phyloP scores from a whole-genome alignment of 2,113 vertebrate species.

The Turnix velox region DNA sequence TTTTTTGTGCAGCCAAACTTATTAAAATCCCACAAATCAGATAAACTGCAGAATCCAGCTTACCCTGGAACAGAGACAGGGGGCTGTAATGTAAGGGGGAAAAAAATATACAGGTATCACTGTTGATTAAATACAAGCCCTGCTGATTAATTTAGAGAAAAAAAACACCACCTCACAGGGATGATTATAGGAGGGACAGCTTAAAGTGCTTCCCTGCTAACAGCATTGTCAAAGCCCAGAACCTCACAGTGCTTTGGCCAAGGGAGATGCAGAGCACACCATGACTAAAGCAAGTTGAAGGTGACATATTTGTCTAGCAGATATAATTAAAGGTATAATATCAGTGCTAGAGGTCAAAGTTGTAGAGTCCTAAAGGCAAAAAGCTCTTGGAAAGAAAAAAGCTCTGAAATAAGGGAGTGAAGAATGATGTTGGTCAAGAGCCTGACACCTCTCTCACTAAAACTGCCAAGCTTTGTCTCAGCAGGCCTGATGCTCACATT shows the following conservation, averaged over 20 bases:
- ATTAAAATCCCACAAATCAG: conserved; percentile 40
- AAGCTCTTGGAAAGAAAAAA: conserved; percentile 40
- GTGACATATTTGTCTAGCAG: conserved; percentile 45
- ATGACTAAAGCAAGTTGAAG: not conserved
- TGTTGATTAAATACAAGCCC: conserved; percentile 17
- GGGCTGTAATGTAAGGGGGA: not conserved
- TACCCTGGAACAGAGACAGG: not conserved
- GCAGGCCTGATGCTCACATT: not conserved
- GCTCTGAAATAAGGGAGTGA: conserved; percentile 65
- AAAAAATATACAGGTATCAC: not conserved
- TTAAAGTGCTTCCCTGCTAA: not conserved
- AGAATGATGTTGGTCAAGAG: conserved; percentile 60
- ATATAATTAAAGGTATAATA: conserved; percentile 57
- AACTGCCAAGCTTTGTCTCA: not conserved
- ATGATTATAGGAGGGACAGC: not conserved
- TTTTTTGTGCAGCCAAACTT: not conserved
- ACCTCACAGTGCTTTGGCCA: not conserved
- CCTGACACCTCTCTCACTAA: conserved; percentile 42
- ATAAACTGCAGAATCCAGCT: conserved; percentile 5
- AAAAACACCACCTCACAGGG: not conserved
- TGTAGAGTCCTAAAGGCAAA: conserved; percentile 67
- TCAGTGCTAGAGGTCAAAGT: conserved; percentile 51
- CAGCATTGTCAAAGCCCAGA: not conserved
- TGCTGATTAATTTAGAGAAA: conserved; percentile 21
- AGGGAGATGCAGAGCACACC: not conserved